These are phyloP conservation scores for Characodon lateralis DNA, from an alignment of 2,797 vertebrate species.

Conservation along the genomic window DNA sequence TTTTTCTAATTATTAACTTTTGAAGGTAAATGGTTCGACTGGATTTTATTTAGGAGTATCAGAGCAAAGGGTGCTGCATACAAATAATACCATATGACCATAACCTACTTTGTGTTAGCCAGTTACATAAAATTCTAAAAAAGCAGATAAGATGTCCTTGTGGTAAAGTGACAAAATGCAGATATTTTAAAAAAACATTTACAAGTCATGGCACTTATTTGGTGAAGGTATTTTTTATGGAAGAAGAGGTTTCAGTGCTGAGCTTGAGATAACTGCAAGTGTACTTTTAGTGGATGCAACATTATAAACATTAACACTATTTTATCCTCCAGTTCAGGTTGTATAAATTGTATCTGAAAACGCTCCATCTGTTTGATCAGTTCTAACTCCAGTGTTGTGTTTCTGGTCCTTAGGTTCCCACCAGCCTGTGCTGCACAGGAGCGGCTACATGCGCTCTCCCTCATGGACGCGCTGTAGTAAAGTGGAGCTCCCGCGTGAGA, in stretches of 20 bases:
- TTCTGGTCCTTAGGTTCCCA: slow-evolving; percentile 81
- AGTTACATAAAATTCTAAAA: neutral
- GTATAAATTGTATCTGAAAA: neutral
- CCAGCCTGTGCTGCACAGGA: slow-evolving; percentile 78
- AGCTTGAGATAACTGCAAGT: neutral
- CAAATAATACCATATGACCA: too few species aligned
- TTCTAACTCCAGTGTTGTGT: slow-evolving; percentile 6
- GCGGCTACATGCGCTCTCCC: slow-evolving; percentile 90
- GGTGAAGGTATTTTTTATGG: neutral
- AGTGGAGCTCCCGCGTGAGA: slow-evolving; percentile 83
- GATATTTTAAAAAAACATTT: neutral
- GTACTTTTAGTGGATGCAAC: neutral
- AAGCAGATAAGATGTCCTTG: neutral
- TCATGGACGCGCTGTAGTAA: slow-evolving; percentile 89
- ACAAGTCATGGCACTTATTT: too few species aligned
- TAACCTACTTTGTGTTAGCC: too few species aligned
- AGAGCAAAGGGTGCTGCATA: too few species aligned
- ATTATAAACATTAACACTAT: neutral
- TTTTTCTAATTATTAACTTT: neutral
- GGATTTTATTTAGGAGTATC: neutral
- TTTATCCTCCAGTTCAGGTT: neutral
- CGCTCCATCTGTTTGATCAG: neutral
- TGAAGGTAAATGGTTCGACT: neutral
- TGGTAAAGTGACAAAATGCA: neutral
- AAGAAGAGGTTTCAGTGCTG: neutral